These are phyloP conservation scores for Ammodytes marinus DNA, from an alignment of 2,113 vertebrate genomes.

Conservation along the genomic window DNA sequence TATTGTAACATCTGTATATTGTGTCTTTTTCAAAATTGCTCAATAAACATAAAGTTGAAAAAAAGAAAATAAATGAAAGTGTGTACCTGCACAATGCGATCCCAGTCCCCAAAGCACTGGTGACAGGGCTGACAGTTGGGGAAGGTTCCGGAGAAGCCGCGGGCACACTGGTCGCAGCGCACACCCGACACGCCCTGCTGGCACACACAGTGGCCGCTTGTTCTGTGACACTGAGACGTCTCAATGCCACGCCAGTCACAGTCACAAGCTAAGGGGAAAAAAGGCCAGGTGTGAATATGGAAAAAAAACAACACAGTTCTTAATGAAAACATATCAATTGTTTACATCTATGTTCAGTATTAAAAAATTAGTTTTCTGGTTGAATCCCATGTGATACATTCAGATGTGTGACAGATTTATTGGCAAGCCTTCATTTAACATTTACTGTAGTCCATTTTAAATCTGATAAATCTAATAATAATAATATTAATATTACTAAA, in stretches of 20 bases:
- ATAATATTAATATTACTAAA: too few species aligned
- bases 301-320: background rate
- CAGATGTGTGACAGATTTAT: too few species aligned
- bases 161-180: constrained; percentile 96
- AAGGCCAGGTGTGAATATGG: background rate
- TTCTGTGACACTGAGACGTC: constrained; percentile 90
- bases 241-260: constrained; percentile 92
- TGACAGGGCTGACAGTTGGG: constrained; percentile 95
- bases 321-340: background rate
- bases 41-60: too few species aligned
- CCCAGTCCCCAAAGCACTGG: constrained; percentile 97
- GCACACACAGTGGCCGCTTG: constrained; percentile 93
- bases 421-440: too few species aligned
- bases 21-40: too few species aligned
- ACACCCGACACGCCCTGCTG: constrained; percentile 93
- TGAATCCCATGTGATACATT: too few species aligned
- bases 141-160: constrained; percentile 93
- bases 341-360: background rate
- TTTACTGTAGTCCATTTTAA: too few species aligned
- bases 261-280: constrained; percentile 89
- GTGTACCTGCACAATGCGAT: constrained; percentile 90
- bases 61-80: too few species aligned
- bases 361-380: background rate
- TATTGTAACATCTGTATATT: too few species aligned
- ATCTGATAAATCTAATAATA: too few species aligned